phyloP scores from a whole-genome alignment of 1,140 invertebrate genomes.

The Bathynomus jamesi region DNA sequence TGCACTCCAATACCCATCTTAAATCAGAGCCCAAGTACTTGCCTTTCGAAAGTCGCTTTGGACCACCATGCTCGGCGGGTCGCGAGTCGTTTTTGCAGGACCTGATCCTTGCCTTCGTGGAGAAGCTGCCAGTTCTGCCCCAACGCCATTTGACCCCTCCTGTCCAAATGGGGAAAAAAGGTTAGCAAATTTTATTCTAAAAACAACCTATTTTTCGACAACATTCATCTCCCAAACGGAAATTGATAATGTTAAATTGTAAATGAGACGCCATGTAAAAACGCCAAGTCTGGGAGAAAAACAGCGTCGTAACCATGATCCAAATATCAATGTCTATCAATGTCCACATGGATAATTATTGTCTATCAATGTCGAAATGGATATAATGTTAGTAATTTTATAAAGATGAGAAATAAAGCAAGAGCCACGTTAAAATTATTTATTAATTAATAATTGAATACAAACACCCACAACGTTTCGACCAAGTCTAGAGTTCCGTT shows the following conservation, averaged over 20 bases:
- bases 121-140: constrained; percentile 70
- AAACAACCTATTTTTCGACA: neutral
- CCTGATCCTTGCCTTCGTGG: constrained; percentile 63
- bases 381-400: no score
- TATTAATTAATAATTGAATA: no score
- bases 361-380: no score
- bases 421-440: no score
- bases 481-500: no score
- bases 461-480: no score
- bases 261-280: neutral
- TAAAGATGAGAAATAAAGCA: no score
- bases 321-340: neutral
- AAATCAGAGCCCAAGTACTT: no score
- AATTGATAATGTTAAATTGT: neutral
- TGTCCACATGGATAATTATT: no score
- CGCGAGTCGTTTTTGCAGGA: constrained; percentile 46
- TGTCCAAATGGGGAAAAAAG: constrained; percentile 1
- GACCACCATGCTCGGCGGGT: constrained; percentile 74
- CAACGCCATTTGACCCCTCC: constrained; percentile 34
- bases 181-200: neutral
- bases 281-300: neutral
- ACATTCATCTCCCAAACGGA: neutral
- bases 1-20: no score
- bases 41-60: constrained; percentile 90
- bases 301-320: neutral